Conservation (phyloP, 2,113 vertebrate genomes). For the Pyrgilauda ruficollis region DNA sequence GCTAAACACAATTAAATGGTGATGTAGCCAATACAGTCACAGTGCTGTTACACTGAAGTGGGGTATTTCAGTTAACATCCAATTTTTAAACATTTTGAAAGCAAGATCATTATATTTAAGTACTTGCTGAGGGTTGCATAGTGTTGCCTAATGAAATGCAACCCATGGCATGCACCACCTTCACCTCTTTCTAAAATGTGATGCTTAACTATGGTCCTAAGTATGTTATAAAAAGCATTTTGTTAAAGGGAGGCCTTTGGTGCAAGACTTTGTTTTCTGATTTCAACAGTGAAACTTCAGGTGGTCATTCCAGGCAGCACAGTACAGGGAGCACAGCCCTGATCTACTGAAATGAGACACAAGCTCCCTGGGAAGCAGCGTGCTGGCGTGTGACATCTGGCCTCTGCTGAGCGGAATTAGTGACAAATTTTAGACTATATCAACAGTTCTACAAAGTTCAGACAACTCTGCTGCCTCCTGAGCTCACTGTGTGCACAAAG, state of each 20-base stretch:
- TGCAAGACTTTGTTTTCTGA: not conserved
- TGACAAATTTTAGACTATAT: not conserved
- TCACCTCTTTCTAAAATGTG: not conserved
- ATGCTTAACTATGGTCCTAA: not conserved
- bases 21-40: not conserved
- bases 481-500: not conserved
- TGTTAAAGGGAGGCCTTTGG: not conserved
- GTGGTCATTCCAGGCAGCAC: not conserved
- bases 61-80: not conserved
- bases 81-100: not conserved
- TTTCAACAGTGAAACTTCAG: not conserved
- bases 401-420: not conserved
- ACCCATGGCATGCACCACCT: not conserved
- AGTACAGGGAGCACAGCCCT: not conserved
- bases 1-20: not conserved
- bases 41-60: not conserved
- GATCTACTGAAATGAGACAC: rapidly evolving
- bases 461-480: not conserved
- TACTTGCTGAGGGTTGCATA: not conserved
- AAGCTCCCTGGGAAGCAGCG: rapidly evolving
- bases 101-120: not conserved
- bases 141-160: not conserved
- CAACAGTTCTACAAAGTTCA: not conserved
- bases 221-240: not conserved
- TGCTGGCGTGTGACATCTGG: not conserved